Evolutionary conservation across 2,797 vertebrate species (phyloP), one percentile per base, ranked within the genome.

Genomic region (Mormyrops boulengeri): DNA sequence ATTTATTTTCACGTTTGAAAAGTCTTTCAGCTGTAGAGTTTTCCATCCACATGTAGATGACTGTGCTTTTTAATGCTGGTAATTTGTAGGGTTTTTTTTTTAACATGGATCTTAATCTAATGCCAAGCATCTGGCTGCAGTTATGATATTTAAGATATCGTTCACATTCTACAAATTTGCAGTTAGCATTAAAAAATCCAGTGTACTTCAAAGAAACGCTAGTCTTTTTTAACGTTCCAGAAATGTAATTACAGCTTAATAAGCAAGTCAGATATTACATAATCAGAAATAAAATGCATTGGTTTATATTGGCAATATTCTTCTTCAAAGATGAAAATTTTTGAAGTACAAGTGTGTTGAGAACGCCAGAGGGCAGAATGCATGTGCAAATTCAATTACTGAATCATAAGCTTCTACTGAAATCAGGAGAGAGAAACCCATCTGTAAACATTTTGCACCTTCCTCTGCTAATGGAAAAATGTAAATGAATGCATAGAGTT

Each of bases 211-310:
- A 44, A 80, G 73, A 80, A n/a, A 82, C 19, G 6, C 3, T 41
- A 77, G 5, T 80, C 4, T 41, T 77, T 41, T 34, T 77, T 73
- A 73, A 38, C 34, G 4, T 73, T 73, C 12, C 38, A 73, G 34
- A 77, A 77, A 66, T 30, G 11, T 77, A 41, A 82, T 47, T 82
- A 82, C 77, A 82, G 77, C 19, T 44, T 82, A 82, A 22, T 82
- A 47, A 47, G 41, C 5, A 41, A 80, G 73, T 80, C 38, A 80
- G 66, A 73, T 80, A 80, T 44, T 80, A 80, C 19, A 80, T 47
- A 82, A 47, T 82, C 41, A 47, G 77, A 47, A 82, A 82, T 82
- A 22, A 82, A 82, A 82, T 82, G 41, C 77, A 82, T 82, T 82
- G 17, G 5, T 4, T 47, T 22, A 82, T 82, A 22, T 34, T 4